Evolutionary conservation across 1,140 invertebrate genomes (phyloP), one percentile per base, ranked within the genome.

Genomic region (Apis cerana): DNA sequence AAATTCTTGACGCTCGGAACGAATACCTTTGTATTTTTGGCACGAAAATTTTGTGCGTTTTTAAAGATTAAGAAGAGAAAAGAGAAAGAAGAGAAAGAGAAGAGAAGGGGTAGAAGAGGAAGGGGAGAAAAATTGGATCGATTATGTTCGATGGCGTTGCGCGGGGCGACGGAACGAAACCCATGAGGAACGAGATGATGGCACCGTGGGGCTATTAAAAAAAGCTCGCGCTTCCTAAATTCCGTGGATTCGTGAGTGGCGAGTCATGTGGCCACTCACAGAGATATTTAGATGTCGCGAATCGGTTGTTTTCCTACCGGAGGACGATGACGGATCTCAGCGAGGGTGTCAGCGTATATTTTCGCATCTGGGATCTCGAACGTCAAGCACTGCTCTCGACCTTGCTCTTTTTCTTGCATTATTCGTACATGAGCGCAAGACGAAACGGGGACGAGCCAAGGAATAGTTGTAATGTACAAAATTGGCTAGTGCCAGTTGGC

Each of bases 161-260:
- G 75, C 21, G 75, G 70, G 75, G 21, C 50, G 64, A 4, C 33
- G 33, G 33, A 52, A 67, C 56, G 70, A 86, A 87, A 76, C 62
- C 33, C 21, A 50, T 50, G 52, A 75, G 43, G 23, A 69, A 56
- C 70, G 78, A 43, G 68, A 75, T 64, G 87, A 88, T 80, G 86
- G 82, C 86, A 87, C 69, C 56, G 77, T 52, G 75, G 17, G 48
- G 85, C 87, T 88, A 88, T 88, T 88, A 88, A 88, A 88, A 88
- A 88, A 83, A 84, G 82, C 85, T 67, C 75, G 33, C 62, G 85
- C 74, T 89, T 89, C 88, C 85, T 89, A 89, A 89, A 89, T 89
- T 84, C 78, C 84, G 80, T 69, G 61, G 80, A 85, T 89, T 89
- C 88, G 88, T 89, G 85, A 88, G 83, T 85, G 88, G 62, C 74